Evolutionary conservation across 2,113 vertebrate genomes (phyloP).

Genomic region (Vulpes ferrilata): DNA sequence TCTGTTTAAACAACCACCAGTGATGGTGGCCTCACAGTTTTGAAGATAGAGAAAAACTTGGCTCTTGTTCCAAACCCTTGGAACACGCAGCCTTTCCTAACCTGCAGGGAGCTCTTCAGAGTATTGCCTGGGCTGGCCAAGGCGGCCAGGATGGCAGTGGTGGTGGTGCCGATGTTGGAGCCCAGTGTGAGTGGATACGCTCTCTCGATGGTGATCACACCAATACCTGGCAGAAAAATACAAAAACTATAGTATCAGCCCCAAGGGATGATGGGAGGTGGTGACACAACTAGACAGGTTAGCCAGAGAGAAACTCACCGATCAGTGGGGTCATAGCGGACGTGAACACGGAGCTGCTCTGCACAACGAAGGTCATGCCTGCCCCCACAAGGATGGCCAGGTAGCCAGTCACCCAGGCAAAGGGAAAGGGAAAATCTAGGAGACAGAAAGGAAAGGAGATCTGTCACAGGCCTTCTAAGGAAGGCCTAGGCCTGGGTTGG

Average conservation of each 20-base stretch:
- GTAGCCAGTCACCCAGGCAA: constrained; percentile 96
- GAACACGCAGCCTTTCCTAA: constrained; percentile 76
- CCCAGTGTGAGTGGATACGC: constrained; percentile 97
- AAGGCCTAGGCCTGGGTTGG: neutral
- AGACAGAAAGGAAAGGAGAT: neutral
- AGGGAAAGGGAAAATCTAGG: constrained; percentile 97
- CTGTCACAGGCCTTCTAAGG: neutral
- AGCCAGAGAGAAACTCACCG: constrained; percentile 88
- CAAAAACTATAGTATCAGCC: neutral
- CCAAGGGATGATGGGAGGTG: neutral
- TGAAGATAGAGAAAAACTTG: neutral
- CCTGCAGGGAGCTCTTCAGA: constrained; percentile 93
- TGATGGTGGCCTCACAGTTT: neutral
- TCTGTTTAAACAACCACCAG: neutral
- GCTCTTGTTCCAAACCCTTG: neutral
- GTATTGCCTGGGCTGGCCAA: constrained; percentile 95
- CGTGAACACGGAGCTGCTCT: constrained; percentile 99
- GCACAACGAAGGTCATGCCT: constrained; percentile 97
- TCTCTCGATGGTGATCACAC: constrained; percentile 96
- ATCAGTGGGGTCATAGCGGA: constrained; percentile 98
- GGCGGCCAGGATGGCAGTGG: constrained; percentile 97
- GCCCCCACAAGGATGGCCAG: constrained; percentile 96
- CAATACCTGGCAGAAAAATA: constrained; percentile 88
- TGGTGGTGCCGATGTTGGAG: constrained; percentile 98
- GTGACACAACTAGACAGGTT: neutral